phyloP scores from a whole-genome alignment of 2,888 invertebrate species.

The Emmelina monodactyla region DNA sequence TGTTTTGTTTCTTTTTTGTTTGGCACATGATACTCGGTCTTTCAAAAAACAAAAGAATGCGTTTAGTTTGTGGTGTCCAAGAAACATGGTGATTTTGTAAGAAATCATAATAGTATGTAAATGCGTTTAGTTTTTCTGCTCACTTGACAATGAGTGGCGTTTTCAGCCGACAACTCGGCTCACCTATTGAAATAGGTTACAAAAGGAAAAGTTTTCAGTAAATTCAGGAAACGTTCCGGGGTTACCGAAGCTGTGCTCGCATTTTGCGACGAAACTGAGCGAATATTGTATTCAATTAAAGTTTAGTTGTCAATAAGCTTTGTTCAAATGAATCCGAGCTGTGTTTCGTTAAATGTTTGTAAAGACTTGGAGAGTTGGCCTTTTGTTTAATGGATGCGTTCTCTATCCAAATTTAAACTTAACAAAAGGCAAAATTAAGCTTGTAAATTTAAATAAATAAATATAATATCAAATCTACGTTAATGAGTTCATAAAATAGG shows the following conservation, averaged over 20 bases:
- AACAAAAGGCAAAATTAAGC: too few species aligned
- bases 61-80: too few species aligned
- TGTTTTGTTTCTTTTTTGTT: constrained; percentile 16
- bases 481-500: too few species aligned
- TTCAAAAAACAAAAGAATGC: too few species aligned
- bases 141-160: constrained; percentile 31
- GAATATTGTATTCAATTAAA: constrained; percentile 37
- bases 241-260: constrained; percentile 37
- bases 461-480: too few species aligned
- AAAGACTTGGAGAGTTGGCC: background rate
- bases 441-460: too few species aligned
- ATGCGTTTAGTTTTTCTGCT: constrained; percentile 22
- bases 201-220: constrained; percentile 53
- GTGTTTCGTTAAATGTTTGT: too few species aligned
- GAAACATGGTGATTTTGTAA: too few species aligned
- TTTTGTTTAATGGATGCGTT: background rate
- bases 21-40: too few species aligned
- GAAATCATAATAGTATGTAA: constrained; percentile 12
- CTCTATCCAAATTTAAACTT: too few species aligned
- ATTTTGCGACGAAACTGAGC: constrained; percentile 30
- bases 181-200: constrained; percentile 53
- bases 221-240: constrained; percentile 45
- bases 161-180: constrained; percentile 27
- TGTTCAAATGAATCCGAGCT: too few species aligned
- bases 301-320: constrained; percentile 19